A percentile compares a stretch with the other conserved stretches of the same genome.
phyloP scores from a whole-genome alignment of 1,140 invertebrate genomes.

The Scaptomyza hsui region DNA sequence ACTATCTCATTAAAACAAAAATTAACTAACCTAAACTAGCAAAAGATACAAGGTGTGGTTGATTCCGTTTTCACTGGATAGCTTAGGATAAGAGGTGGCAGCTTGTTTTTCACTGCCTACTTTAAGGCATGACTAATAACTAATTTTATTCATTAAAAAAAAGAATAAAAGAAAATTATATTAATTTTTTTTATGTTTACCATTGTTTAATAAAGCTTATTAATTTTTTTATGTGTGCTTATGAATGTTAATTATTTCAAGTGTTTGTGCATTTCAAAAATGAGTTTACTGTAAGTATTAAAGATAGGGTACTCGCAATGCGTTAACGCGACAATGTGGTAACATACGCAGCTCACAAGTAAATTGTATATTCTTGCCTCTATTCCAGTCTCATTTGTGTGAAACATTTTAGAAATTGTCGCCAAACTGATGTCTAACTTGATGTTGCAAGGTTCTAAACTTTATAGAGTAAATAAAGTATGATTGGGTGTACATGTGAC shows the following conservation, averaged over 20 bases:
- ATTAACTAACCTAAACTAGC: neutral
- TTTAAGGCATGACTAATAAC: too few species aligned
- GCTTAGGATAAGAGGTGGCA: too few species aligned
- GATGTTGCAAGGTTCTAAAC: slow-evolving; percentile 33
- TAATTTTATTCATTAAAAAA: too few species aligned
- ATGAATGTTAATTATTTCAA: too few species aligned
- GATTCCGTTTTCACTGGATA: too few species aligned
- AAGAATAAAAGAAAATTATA: too few species aligned
- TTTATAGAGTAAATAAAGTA: slow-evolving; percentile 70
- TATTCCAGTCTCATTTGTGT: slow-evolving; percentile 64
- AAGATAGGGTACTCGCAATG: neutral
- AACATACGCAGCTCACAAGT: slow-evolving; percentile 44
- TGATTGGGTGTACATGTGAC: slow-evolving; percentile 62
- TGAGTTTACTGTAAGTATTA: neutral
- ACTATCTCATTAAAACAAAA: neutral
- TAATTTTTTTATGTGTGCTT: too few species aligned
- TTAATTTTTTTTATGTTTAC: too few species aligned
- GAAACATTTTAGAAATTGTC: slow-evolving; percentile 77
- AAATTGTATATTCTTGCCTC: slow-evolving; percentile 48
- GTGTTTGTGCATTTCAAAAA: too few species aligned
- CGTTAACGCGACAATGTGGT: neutral
- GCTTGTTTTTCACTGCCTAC: too few species aligned
- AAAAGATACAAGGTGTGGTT: too few species aligned
- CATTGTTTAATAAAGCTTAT: too few species aligned
- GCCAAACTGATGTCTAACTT: slow-evolving; percentile 37